These are phyloP conservation scores for Standfussiana lucernea DNA, from an alignment of 2,888 invertebrate genomes.

Conservation along the genomic window DNA sequence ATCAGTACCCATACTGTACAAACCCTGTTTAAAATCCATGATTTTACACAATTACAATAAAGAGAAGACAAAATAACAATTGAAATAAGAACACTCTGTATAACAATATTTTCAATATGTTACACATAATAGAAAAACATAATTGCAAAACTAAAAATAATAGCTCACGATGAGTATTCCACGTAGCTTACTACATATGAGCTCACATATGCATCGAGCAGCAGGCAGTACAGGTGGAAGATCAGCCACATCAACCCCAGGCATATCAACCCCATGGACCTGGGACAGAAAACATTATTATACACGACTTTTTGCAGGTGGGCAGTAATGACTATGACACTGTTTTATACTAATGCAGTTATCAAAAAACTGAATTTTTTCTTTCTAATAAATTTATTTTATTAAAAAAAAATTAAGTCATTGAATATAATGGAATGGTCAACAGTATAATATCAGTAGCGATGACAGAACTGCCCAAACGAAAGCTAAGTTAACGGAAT, in stretches of 20 bases:
- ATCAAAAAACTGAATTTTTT: too few species aligned
- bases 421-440: too few species aligned
- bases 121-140: neutral
- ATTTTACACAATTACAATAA: neutral
- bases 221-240: slow-evolving; percentile 76
- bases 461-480: too few species aligned
- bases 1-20: too few species aligned
- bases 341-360: too few species aligned
- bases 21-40: too few species aligned
- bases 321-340: too few species aligned
- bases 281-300: slow-evolving; percentile 53
- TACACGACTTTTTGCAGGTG: neutral
- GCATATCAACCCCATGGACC: slow-evolving; percentile 75
- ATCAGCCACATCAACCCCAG: slow-evolving; percentile 76
- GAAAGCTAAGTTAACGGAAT: too few species aligned
- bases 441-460: too few species aligned
- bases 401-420: too few species aligned
- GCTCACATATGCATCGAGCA: slow-evolving; percentile 79
- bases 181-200: slow-evolving; percentile 77
- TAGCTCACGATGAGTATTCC: slow-evolving; percentile 83
- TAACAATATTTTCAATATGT: neutral
- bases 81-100: too few species aligned
- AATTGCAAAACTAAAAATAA: neutral
- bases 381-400: too few species aligned
- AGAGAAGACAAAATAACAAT: neutral